These are phyloP conservation scores for Suillia variegata DNA, from an alignment of 2,888 invertebrate genomes.

Conservation along the genomic window DNA sequence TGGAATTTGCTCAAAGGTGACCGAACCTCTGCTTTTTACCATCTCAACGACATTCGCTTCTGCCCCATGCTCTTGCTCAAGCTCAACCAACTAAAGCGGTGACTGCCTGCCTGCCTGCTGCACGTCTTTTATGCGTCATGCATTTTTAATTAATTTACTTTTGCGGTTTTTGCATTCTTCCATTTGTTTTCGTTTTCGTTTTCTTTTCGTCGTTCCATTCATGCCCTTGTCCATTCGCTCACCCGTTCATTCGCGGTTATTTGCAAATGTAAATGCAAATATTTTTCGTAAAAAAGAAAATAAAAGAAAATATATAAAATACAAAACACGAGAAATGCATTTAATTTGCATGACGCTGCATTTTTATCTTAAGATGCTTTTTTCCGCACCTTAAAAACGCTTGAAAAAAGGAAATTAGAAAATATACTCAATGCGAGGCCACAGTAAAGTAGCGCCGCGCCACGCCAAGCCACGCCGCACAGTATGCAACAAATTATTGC, in stretches of 20 bases:
- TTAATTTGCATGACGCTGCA: conserved; percentile 46
- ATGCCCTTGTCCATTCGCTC: no score
- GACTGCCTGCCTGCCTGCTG: not conserved
- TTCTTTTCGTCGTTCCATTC: conserved; percentile 23
- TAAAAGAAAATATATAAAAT: no score
- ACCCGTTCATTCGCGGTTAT: no score
- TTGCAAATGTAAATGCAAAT: conserved; percentile 48
- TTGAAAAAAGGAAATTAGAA: not conserved
- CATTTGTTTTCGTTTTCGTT: conserved; percentile 12
- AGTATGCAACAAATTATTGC: conserved; percentile 29
- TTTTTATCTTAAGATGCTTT: conserved; percentile 17
- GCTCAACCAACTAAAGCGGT: conserved; percentile 7
- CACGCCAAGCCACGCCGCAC: conserved; percentile 2
- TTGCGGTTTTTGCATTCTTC: conserved; percentile 20
- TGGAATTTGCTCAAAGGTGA: not conserved
- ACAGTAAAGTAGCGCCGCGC: not conserved
- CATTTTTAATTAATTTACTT: conserved; percentile 45
- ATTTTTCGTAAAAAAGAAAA: conserved; percentile 36
- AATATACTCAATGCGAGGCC: not conserved
- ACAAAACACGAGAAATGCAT: conserved; percentile 47
- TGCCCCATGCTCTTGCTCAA: not conserved
- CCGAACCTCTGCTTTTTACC: not conserved
- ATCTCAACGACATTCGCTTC: not conserved
- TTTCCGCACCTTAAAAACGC: not conserved
- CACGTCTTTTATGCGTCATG: conserved; percentile 30